Evolutionary conservation across 2,888 invertebrate species (phyloP).

Genomic region (Lycophotia porphyrea): DNA sequence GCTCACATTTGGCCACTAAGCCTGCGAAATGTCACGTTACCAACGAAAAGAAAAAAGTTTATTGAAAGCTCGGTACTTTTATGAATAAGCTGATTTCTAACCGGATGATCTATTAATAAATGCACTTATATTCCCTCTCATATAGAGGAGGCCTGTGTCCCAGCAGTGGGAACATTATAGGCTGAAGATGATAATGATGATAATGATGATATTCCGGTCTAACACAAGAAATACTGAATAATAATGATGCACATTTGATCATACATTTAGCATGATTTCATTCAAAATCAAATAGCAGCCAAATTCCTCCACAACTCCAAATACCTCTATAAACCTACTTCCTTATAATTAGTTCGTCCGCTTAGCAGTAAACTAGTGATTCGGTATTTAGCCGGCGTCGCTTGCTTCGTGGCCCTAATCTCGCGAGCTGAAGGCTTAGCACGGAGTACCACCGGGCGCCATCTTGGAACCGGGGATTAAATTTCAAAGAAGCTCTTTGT

Average conservation of each 20-base stretch:
- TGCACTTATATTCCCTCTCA: neutral
- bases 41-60: neutral
- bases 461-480: slow-evolving; percentile 80
- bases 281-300: neutral
- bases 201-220: too few species aligned
- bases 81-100: neutral
- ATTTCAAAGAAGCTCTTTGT: slow-evolving; percentile 79
- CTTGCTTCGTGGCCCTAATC: slow-evolving; percentile 75
- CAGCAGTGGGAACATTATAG: too few species aligned
- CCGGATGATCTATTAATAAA: neutral
- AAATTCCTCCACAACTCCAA: neutral
- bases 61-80: neutral
- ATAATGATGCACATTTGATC: neutral
- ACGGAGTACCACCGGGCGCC: slow-evolving; percentile 71
- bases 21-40: slow-evolving; percentile 57
- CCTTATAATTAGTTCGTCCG: slow-evolving; percentile 8
- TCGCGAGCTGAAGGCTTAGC: slow-evolving; percentile 74
- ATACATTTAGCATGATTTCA: neutral
- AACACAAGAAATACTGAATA: neutral
- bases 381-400: slow-evolving; percentile 57
- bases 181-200: too few species aligned
- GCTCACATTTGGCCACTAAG: slow-evolving; percentile 63
- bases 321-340: slow-evolving; percentile 1
- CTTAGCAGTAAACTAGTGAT: slow-evolving; percentile 51
- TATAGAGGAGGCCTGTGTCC: too few species aligned